Conservation (phyloP, 2,113 vertebrate genomes). For the Pampusana beccarii region DNA sequence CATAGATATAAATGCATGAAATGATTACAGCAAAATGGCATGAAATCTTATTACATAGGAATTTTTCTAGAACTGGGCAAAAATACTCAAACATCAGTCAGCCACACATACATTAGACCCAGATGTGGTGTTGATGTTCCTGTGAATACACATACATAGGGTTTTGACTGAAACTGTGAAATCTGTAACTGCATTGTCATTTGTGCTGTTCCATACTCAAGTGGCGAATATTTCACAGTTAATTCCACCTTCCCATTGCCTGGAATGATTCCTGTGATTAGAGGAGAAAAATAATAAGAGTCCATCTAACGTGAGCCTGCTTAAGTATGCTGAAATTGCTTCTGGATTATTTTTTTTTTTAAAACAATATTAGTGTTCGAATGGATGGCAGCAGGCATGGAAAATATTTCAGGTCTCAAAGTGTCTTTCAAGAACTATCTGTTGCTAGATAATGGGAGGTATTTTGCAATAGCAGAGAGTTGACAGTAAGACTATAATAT, state of each 20-base stretch:
- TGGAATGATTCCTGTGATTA: slow-evolving; percentile 86
- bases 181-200: slow-evolving; percentile 83
- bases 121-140: slow-evolving; percentile 80
- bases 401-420: slow-evolving; percentile 9
- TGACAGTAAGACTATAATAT: background rate
- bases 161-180: slow-evolving; percentile 87
- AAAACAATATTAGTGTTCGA: background rate
- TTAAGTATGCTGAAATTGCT: background rate
- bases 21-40: background rate
- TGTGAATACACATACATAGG: slow-evolving; percentile 85
- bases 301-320: background rate
- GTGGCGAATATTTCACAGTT: slow-evolving; percentile 81
- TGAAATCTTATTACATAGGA: background rate
- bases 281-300: background rate
- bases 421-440: background rate
- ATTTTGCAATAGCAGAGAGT: background rate
- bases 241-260: slow-evolving; percentile 79
- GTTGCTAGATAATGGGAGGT: background rate
- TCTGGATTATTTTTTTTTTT: background rate
- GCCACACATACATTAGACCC: slow-evolving; percentile 73
- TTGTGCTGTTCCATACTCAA: slow-evolving; percentile 84
- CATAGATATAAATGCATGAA: background rate
- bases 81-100: background rate
- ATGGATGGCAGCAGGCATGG: background rate
- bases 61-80: background rate